Conservation (phyloP, 1,140 invertebrate species). For the Drosophila kurseongensis region DNA sequence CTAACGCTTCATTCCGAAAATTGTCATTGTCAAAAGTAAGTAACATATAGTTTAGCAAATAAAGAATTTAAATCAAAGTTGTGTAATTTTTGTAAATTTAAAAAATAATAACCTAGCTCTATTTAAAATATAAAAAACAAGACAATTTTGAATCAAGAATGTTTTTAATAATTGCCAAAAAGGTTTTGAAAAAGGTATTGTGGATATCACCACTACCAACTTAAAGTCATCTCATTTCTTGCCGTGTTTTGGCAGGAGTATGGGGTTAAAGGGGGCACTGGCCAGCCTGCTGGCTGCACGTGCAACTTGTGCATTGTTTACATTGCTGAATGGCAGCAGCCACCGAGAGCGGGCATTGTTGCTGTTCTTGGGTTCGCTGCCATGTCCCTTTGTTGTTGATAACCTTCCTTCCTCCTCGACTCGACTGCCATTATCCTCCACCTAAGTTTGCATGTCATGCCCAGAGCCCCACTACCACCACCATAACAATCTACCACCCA, state of each 20-base stretch:
- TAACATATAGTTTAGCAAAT: no score
- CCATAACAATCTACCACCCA: conserved; percentile 1
- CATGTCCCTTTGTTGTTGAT: conserved; percentile 32
- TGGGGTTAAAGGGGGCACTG: conserved; percentile 15
- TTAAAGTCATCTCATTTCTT: conserved; percentile 1
- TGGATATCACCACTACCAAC: background rate
- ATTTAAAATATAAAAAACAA: no score
- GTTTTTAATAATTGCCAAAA: no score
- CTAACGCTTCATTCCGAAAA: no score
- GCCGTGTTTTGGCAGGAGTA: conserved; percentile 11
- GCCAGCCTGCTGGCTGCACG: conserved; percentile 54
- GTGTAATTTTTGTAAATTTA: no score
- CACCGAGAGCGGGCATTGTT: conserved; percentile 20
- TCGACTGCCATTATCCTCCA: conserved; percentile 50
- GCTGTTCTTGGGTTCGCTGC: conserved; percentile 28
- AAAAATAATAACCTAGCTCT: no score
- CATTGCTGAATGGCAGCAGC: conserved; percentile 56
- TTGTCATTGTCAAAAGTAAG: no score
- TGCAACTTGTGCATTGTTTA: conserved; percentile 80
- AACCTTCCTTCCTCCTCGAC: conserved; percentile 22
- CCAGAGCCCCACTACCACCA: conserved; percentile 4
- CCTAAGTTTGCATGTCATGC: conserved; percentile 57
- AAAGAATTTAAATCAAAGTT: no score
- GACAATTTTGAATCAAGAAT: no score
- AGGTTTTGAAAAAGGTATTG: no score